Evolutionary conservation across 2,113 vertebrate genomes (phyloP).

Genomic region (Coregonus clupeaformis): DNA sequence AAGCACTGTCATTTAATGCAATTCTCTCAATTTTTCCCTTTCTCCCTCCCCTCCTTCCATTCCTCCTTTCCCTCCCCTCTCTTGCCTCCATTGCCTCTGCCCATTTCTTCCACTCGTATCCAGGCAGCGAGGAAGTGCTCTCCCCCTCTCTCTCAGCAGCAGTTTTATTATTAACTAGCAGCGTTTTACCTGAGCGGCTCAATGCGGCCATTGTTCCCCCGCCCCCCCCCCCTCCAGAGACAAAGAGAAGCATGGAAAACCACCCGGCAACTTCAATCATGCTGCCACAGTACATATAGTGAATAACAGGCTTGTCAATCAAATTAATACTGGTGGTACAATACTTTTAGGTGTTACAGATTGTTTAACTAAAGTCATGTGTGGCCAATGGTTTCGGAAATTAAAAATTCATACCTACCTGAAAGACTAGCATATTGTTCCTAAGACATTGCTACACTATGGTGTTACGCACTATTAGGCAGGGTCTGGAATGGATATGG

Average conservation of each 20-base stretch:
- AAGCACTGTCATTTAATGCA: neutral
- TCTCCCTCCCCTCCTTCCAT: constrained; percentile 1
- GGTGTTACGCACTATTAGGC: neutral
- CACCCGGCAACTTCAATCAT: constrained; percentile 9
- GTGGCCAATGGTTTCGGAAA: constrained; percentile 8
- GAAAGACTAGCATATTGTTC: neutral
- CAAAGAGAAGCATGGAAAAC: constrained; percentile 1
- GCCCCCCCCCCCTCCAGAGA: neutral
- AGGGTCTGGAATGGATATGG: too few species aligned
- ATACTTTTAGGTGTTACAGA: neutral
- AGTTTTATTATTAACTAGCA: constrained; percentile 60
- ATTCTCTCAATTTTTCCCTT: neutral
- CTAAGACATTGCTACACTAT: neutral
- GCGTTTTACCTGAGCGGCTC: constrained; percentile 43
- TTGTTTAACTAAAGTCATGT: neutral
- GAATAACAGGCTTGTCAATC: neutral
- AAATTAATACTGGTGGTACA: neutral
- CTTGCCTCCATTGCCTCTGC: too few species aligned
- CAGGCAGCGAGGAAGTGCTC: constrained; percentile 29
- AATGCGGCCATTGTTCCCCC: constrained; percentile 48
- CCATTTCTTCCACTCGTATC: constrained; percentile 30
- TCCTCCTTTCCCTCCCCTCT: neutral
- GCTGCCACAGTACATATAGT: neutral
- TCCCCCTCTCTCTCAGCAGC: constrained; percentile 31
- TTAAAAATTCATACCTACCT: constrained; percentile 26